These are phyloP conservation scores for Poeciliopsis paucimaculata DNA, from an alignment of 2,797 vertebrate genomes.

Conservation along the genomic window DNA sequence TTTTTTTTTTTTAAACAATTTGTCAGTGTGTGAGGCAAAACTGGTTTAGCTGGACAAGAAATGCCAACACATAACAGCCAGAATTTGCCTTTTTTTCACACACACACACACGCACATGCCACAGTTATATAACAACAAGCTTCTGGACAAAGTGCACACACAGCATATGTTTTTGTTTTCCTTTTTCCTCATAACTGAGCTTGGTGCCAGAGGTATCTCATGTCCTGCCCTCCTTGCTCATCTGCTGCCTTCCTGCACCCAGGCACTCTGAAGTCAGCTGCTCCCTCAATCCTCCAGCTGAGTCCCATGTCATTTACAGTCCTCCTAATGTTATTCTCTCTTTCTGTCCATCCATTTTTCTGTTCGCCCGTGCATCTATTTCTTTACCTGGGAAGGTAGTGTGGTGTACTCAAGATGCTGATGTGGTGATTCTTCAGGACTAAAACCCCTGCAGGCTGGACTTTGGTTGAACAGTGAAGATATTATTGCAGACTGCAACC, in stretches of 20 bases:
- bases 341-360: conserved; percentile 12
- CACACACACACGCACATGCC: neutral
- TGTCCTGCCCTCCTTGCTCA: conserved; percentile 59
- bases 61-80: conserved; percentile 13
- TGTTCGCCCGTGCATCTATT: neutral
- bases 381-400: neutral
- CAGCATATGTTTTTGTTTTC: conserved; percentile 62
- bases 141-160: conserved; percentile 57
- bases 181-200: conserved; percentile 45
- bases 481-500: too few relatives aligned
- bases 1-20: conserved; percentile 2
- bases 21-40: conserved; percentile 5
- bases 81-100: conserved; percentile 21
- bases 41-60: neutral
- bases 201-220: conserved; percentile 64
- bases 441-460: too few relatives aligned
- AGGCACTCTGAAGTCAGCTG: conserved; percentile 55
- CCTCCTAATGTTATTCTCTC: neutral
- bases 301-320: conserved; percentile 43
- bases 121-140: conserved; percentile 67
- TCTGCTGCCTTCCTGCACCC: conserved; percentile 64
- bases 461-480: too few relatives aligned
- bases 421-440: too few relatives aligned
- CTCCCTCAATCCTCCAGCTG: conserved; percentile 58
- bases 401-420: too few relatives aligned